These are phyloP conservation scores for Tokudaia tokunoshimensis DNA, from an alignment of 2,797 vertebrate genomes.

Conservation along the genomic window DNA sequence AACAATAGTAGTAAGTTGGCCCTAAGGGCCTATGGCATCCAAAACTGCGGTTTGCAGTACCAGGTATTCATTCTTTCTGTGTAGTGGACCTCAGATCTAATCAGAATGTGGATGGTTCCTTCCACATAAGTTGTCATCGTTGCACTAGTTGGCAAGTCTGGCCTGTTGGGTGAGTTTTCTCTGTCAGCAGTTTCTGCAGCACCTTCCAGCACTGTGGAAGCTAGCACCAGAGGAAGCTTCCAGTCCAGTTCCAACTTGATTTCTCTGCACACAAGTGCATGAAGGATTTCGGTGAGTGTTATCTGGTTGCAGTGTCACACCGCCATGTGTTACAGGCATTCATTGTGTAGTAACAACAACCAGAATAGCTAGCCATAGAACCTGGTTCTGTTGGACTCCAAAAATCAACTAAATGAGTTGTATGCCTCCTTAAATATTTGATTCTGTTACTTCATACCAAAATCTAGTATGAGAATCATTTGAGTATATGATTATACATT, in stretches of 20 bases:
- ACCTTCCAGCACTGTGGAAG: not conserved
- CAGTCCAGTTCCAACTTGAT: not conserved
- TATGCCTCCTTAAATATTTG: not conserved
- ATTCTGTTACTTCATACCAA: not conserved
- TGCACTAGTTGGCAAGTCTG: not conserved
- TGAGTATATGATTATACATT: slow-evolving; percentile 7
- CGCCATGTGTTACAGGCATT: not conserved
- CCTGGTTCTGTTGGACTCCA: not conserved
- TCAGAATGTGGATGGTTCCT: not conserved
- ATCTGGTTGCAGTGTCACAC: not conserved
- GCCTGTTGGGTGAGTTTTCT: not conserved
- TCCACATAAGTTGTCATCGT: not conserved
- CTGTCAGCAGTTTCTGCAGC: not conserved
- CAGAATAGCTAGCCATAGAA: not conserved
- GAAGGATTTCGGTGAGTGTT: not conserved
- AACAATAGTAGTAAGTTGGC: not conserved
- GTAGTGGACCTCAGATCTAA: not conserved
- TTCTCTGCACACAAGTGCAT: not conserved
- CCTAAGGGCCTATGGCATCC: not conserved
- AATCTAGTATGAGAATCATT: not conserved
- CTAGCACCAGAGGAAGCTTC: not conserved
- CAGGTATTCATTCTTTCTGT: not conserved
- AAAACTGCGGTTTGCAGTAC: not conserved
- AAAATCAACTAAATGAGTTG: not conserved
- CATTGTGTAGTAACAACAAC: not conserved